Percentiles rank a stretch among this genome's conserved stretches.
These are phyloP conservation scores for Gryon sp. DNA, from an alignment of 1,140 invertebrate species.

Conservation along the genomic window DNA sequence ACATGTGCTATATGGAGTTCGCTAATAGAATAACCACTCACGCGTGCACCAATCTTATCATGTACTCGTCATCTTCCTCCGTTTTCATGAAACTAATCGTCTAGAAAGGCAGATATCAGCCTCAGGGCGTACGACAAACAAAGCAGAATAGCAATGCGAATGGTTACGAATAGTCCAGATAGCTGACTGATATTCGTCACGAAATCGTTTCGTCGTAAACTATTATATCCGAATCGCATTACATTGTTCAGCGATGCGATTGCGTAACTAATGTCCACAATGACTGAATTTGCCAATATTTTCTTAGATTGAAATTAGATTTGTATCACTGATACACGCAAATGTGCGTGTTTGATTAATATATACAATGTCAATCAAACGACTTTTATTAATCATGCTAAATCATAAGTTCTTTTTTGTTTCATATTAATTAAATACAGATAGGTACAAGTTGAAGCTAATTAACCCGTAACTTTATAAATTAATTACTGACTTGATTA, in stretches of 20 bases:
- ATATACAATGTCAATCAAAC: conserved; percentile 27
- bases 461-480: too few species aligned
- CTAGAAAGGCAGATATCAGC: conserved; percentile 66
- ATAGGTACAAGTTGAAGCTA: too few species aligned
- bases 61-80: conserved; percentile 61
- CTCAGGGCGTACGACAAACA: conserved; percentile 58
- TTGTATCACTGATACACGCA: conserved; percentile 45
- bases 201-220: conserved; percentile 59
- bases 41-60: conserved; percentile 61
- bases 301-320: conserved; percentile 42
- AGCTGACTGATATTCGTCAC: conserved; percentile 63
- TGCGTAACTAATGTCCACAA: conserved; percentile 53
- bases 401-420: too few species aligned
- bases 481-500: too few species aligned
- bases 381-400: conserved; percentile 27
- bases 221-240: conserved; percentile 59
- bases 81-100: conserved; percentile 67
- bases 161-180: conserved; percentile 55
- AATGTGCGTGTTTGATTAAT: conserved; percentile 31
- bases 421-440: too few species aligned
- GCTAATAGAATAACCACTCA: conserved; percentile 59
- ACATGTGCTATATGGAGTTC: conserved; percentile 42
- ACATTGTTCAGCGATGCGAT: conserved; percentile 60
- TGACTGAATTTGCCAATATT: conserved; percentile 32
- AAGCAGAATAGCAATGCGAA: conserved; percentile 58